phyloP scores from a whole-genome alignment of 2,113 vertebrate species.

The Phyllostomus discolor region DNA sequence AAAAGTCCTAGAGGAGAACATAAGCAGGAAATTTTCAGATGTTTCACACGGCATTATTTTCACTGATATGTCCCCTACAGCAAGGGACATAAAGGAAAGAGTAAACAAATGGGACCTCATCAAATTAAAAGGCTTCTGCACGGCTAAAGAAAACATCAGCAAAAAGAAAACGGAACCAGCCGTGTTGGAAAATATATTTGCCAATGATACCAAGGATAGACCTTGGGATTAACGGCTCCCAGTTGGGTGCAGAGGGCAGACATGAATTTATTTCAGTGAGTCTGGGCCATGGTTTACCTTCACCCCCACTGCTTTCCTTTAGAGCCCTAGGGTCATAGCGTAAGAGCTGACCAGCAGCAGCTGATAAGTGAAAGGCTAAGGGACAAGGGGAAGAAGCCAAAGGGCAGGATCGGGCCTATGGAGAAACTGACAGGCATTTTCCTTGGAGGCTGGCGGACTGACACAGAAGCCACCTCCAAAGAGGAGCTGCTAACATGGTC shows the following conservation, averaged over 20 bases:
- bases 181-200: too few relatives aligned
- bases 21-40: too few relatives aligned
- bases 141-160: too few relatives aligned
- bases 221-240: not conserved
- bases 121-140: too few relatives aligned
- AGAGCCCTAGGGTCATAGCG: not conserved
- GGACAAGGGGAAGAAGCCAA: not conserved
- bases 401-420: not conserved
- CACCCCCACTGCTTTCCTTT: not conserved
- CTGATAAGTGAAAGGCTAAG: not conserved
- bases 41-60: too few relatives aligned
- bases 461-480: not conserved
- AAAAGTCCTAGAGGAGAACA: too few relatives aligned
- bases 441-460: not conserved
- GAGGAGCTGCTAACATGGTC: not conserved
- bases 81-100: too few relatives aligned
- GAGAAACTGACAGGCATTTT: not conserved
- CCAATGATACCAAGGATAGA: not conserved
- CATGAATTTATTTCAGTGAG: not conserved
- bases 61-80: too few relatives aligned
- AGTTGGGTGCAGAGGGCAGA: not conserved
- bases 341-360: not conserved
- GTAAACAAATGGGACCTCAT: too few relatives aligned
- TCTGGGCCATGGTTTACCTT: not conserved
- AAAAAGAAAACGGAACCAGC: too few relatives aligned